A percentile compares a stretch with the other conserved stretches of the same genome.
phyloP scores from a whole-genome alignment of 2,888 invertebrate genomes.

The Taphrorychus bicolor region DNA sequence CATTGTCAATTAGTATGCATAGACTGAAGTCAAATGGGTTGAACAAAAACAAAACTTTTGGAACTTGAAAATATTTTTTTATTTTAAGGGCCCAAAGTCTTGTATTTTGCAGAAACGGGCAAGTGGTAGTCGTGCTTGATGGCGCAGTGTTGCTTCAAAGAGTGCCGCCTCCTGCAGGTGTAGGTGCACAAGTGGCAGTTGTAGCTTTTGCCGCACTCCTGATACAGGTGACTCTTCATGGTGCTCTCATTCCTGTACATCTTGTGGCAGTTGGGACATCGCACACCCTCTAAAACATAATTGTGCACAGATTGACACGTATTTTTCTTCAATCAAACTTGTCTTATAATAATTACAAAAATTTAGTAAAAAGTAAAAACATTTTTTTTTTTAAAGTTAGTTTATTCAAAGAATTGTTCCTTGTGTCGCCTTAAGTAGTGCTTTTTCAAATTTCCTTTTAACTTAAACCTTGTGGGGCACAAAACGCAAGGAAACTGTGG shows the following conservation, averaged over 20 bases:
- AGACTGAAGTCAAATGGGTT: no score
- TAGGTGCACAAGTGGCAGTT: slow-evolving; percentile 27
- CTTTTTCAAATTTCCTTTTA: slow-evolving; percentile 63
- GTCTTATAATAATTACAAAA: no score
- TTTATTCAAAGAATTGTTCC: no score
- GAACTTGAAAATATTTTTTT: no score
- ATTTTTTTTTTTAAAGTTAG: no score
- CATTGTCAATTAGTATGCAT: no score
- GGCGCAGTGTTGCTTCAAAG: slow-evolving; percentile 20
- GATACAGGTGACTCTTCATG: slow-evolving; percentile 45
- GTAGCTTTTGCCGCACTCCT: slow-evolving; percentile 42
- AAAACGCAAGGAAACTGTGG: slow-evolving; percentile 51
- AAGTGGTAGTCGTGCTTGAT: slow-evolving; percentile 18
- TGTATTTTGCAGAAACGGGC: no score
- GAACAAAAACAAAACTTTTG: no score
- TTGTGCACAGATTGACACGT: not conserved
- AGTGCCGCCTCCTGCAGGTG: slow-evolving; percentile 21
- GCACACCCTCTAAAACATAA: slow-evolving; percentile 16
- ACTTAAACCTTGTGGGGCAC: slow-evolving; percentile 63
- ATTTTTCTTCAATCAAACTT: no score
- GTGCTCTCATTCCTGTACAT: slow-evolving; percentile 44
- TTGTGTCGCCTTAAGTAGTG: slow-evolving; percentile 10
- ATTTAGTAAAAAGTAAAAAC: no score
- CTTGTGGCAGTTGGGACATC: slow-evolving; percentile 46
- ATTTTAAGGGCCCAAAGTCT: no score